Evolutionary conservation across 2,888 invertebrate genomes (phyloP).

Genomic region (Heliconius charithonia): DNA sequence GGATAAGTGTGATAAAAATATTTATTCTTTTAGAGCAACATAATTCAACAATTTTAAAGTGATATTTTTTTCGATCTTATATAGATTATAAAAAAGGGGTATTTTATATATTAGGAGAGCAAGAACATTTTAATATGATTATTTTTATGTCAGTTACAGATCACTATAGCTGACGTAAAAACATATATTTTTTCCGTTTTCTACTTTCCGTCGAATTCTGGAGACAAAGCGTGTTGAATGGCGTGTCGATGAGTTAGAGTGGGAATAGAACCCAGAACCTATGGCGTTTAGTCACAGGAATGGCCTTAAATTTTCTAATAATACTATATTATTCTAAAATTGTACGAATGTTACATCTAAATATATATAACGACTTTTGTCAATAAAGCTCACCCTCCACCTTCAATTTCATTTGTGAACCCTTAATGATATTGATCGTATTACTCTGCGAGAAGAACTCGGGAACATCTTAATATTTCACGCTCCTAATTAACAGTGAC

Average conservation of each 20-base stretch:
- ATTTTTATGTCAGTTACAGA: no score
- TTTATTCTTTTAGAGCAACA: not conserved
- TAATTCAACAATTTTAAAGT: not conserved
- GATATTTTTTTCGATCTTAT: no score
- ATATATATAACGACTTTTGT: slow-evolving; percentile 62
- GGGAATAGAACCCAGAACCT: no score
- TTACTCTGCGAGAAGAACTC: slow-evolving; percentile 54
- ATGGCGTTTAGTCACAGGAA: no score
- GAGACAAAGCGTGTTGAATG: no score
- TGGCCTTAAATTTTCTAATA: not conserved
- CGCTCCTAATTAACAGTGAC: slow-evolving; percentile 48
- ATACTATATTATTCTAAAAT: slow-evolving; percentile 11
- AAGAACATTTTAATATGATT: not conserved
- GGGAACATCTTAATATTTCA: slow-evolving; percentile 48
- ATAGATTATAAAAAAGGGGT: no score
- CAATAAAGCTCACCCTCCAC: slow-evolving; percentile 60
- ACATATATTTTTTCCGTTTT: no score
- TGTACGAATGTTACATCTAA: slow-evolving; percentile 40
- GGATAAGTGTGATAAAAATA: slow-evolving; percentile 8
- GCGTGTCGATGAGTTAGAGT: no score
- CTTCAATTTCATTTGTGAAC: slow-evolving; percentile 65
- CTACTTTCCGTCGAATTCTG: no score
- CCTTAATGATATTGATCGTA: slow-evolving; percentile 71
- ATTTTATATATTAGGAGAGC: not conserved
- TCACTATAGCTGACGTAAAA: no score